Conservation (phyloP, 1,140 invertebrate genomes). For the Neotoxoptera formosana region DNA sequence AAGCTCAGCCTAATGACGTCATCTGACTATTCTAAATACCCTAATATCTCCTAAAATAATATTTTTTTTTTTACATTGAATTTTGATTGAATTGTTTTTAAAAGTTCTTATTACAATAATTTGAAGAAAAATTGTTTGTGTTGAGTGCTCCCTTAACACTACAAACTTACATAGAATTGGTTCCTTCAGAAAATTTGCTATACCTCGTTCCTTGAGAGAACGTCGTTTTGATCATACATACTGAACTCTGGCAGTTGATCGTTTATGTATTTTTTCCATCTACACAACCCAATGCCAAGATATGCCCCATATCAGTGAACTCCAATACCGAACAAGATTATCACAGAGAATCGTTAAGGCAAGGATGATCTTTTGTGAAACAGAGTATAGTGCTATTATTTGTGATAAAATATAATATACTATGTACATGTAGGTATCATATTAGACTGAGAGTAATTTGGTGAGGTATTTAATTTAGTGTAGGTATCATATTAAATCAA, state of each 20-base stretch:
- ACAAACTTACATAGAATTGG: not conserved
- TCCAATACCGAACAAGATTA: not conserved
- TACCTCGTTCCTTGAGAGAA: too few species aligned
- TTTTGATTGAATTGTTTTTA: too few species aligned
- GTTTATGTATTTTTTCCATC: not conserved
- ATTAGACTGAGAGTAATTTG: not conserved
- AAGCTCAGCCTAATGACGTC: too few species aligned
- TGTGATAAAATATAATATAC: not conserved
- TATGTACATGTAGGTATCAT: not conserved
- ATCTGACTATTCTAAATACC: too few species aligned
- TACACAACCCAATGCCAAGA: not conserved
- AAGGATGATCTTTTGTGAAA: not conserved
- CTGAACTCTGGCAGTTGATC: not conserved
- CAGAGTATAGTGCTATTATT: not conserved
- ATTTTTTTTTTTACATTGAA: too few species aligned
- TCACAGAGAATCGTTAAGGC: not conserved
- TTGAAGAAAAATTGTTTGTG: too few species aligned
- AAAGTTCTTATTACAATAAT: too few species aligned
- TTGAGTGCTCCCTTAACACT: not conserved
- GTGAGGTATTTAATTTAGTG: too few species aligned
- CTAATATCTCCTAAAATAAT: too few species aligned
- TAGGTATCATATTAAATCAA: not conserved
- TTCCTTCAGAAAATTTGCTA: not conserved
- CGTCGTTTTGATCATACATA: too few species aligned
- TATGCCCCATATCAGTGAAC: not conserved